Evolutionary conservation across 2,113 vertebrate species (phyloP).

Genomic region (Ptyas mucosa): DNA sequence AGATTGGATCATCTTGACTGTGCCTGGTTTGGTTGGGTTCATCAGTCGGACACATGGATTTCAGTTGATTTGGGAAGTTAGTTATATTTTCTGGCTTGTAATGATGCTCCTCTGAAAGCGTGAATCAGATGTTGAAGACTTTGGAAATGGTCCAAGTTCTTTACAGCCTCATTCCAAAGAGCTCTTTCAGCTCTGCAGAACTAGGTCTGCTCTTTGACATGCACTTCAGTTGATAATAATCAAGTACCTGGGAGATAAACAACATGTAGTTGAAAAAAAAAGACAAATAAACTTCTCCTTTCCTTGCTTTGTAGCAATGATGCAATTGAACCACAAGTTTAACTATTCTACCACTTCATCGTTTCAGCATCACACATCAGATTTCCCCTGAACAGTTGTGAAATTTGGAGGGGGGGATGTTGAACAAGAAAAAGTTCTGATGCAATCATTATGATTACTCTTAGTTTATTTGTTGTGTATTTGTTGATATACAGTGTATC

Average conservation of each 20-base stretch:
- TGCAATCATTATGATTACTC: not conserved
- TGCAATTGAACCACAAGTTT: not conserved
- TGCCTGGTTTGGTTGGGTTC: no score
- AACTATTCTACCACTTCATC: not conserved
- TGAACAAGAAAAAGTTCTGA: not conserved
- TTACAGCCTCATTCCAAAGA: not conserved
- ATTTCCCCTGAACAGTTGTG: not conserved
- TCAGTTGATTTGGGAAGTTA: not conserved
- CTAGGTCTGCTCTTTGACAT: not conserved
- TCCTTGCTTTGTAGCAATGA: not conserved
- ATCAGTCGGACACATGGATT: not conserved
- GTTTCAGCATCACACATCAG: not conserved
- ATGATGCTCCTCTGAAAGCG: not conserved
- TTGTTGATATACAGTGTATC: not conserved
- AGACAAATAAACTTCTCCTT: not conserved
- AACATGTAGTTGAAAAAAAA: not conserved
- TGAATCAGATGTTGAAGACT: not conserved
- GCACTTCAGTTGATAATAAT: not conserved
- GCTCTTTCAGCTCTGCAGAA: not conserved
- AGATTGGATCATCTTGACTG: no score
- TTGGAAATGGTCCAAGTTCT: not conserved
- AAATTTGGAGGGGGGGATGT: not conserved
- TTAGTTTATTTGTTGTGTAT: not conserved
- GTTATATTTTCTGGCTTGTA: not conserved
- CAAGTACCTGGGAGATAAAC: not conserved